Conservation (phyloP, 2,797 vertebrate species). For the Ficedula albicollis region DNA sequence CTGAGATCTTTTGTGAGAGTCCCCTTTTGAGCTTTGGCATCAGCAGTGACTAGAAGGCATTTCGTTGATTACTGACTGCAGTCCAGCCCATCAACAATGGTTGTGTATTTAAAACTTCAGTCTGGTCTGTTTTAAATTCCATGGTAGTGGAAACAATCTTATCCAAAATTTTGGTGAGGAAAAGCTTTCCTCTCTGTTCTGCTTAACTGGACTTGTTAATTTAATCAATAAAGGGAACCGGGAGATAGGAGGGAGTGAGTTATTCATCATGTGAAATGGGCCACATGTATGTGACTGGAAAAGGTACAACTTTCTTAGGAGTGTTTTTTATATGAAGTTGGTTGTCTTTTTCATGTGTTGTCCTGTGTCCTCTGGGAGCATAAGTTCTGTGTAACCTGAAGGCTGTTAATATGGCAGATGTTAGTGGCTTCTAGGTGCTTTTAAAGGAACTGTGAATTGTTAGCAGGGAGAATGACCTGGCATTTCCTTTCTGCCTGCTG, state of each 20-base stretch:
- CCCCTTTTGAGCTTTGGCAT: not conserved
- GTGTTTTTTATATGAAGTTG: not conserved
- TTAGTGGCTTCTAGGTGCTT: not conserved
- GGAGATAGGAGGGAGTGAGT: not conserved
- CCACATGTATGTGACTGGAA: not conserved
- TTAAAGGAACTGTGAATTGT: not conserved
- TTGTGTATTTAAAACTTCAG: not conserved
- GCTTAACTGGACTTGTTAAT: not conserved
- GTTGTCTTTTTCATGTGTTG: not conserved
- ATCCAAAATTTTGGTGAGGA: not conserved
- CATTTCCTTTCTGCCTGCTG: not conserved
- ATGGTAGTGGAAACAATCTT: not conserved
- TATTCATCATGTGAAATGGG: not conserved
- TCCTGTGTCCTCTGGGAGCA: not conserved
- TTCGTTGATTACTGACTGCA: not conserved
- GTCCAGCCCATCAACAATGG: not conserved
- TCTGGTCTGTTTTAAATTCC: not conserved
- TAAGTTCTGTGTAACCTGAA: not conserved
- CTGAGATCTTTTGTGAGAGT: not conserved
- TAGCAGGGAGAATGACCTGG: not conserved
- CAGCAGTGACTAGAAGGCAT: not conserved
- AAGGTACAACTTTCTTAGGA: not conserved
- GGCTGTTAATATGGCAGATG: not conserved
- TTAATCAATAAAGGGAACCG: not conserved
- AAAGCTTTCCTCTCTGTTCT: not conserved